Percentiles rank a stretch among this genome's conserved stretches.
Evolutionary conservation across 2,888 invertebrate genomes (phyloP).

Genomic region (Hydriomena furcata): DNA sequence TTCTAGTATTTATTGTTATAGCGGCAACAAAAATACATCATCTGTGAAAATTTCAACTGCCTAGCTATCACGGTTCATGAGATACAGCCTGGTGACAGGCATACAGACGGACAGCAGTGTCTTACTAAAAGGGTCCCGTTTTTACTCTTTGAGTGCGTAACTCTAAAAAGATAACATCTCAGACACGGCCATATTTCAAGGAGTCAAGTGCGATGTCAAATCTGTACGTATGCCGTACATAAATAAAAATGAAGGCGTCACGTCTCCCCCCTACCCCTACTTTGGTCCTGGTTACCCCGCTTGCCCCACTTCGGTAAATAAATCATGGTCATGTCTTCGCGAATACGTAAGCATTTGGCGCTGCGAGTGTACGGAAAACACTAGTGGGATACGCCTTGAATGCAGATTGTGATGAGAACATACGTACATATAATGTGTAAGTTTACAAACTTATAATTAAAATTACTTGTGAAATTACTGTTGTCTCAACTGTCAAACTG

Average conservation of each 20-base stretch:
- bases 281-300: constrained; percentile 3
- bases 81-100: too few relatives aligned
- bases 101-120: too few relatives aligned
- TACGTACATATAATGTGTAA: constrained; percentile 32
- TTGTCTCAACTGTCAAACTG: too few relatives aligned
- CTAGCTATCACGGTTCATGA: too few relatives aligned
- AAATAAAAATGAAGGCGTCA: constrained; percentile 54
- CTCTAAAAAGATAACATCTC: constrained; percentile 28
- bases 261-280: constrained; percentile 30
- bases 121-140: too few relatives aligned
- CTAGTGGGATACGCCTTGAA: constrained; percentile 59
- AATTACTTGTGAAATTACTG: too few relatives aligned
- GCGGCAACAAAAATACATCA: too few relatives aligned
- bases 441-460: not conserved
- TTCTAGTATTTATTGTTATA: too few relatives aligned
- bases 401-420: constrained; percentile 54
- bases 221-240: constrained; percentile 57
- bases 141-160: too few relatives aligned
- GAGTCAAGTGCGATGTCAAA: constrained; percentile 54
- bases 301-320: constrained; percentile 52
- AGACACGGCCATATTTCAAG: constrained; percentile 46
- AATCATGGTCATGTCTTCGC: constrained; percentile 57
- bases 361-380: constrained; percentile 69
- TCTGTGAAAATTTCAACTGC: too few relatives aligned
- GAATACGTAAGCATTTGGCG: constrained; percentile 55